Evolutionary conservation across 2,888 invertebrate genomes (phyloP).

Genomic region (Agapostemon virescens): DNA sequence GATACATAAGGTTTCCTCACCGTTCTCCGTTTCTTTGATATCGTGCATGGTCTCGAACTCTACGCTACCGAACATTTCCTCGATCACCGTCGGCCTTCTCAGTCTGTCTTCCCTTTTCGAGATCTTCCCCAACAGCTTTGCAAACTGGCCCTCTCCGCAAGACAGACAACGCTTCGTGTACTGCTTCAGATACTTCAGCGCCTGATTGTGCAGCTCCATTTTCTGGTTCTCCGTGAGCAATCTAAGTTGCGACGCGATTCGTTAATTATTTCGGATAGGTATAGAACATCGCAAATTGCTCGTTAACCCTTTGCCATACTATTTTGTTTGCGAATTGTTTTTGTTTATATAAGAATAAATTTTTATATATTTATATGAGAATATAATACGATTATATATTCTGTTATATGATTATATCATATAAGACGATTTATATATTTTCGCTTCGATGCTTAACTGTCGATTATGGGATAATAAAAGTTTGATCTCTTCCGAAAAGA

Average conservation of each 20-base stretch:
- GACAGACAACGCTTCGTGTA: slow-evolving; percentile 83
- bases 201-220: slow-evolving; percentile 83
- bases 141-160: slow-evolving; percentile 84
- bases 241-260: slow-evolving; percentile 68
- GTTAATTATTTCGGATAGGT: no score
- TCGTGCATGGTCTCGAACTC: slow-evolving; percentile 17
- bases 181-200: slow-evolving; percentile 83
- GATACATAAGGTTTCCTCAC: background rate
- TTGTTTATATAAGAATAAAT: no score
- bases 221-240: slow-evolving; percentile 85
- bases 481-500: no score
- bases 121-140: slow-evolving; percentile 79
- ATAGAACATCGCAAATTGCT: no score
- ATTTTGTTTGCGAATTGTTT: no score
- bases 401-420: no score
- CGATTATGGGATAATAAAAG: no score
- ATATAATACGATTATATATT: no score
- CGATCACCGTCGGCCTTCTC: slow-evolving; percentile 43
- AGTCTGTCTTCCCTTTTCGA: slow-evolving; percentile 34
- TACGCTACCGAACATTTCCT: slow-evolving; percentile 45
- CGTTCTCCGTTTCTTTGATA: background rate
- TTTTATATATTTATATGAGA: no score
- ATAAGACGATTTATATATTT: no score
- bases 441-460: no score
- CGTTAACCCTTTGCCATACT: no score